These are phyloP conservation scores for Podarcis raffonei DNA, from an alignment of 2,113 vertebrate species.

Conservation along the genomic window DNA sequence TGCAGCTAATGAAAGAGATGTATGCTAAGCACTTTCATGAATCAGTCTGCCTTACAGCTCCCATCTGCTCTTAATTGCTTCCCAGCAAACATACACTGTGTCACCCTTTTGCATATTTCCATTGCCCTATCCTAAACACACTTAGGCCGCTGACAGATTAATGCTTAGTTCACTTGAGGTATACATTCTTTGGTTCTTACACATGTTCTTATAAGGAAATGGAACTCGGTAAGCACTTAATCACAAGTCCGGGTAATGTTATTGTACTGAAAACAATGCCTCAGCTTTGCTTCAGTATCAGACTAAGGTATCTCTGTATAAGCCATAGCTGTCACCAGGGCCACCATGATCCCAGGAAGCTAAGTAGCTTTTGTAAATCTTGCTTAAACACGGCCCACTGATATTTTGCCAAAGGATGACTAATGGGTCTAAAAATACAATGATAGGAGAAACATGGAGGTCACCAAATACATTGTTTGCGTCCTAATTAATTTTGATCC, in stretches of 20 bases:
- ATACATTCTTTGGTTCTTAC: slow-evolving; percentile 65
- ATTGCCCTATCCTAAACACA: slow-evolving; percentile 67
- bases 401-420: slow-evolving; percentile 27
- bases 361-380: slow-evolving; percentile 46
- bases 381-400: slow-evolving; percentile 52
- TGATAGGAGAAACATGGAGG: slow-evolving; percentile 31
- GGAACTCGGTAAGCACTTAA: slow-evolving; percentile 59
- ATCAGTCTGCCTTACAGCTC: slow-evolving; percentile 52
- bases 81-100: slow-evolving; percentile 65
- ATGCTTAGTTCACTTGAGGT: slow-evolving; percentile 64
- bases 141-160: slow-evolving; percentile 72
- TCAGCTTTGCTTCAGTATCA: slow-evolving; percentile 46
- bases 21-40: slow-evolving; percentile 34
- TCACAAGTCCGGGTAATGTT: slow-evolving; percentile 42
- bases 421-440: background rate
- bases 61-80: slow-evolving; percentile 65
- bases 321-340: slow-evolving; percentile 33
- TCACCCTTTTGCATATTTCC: slow-evolving; percentile 51
- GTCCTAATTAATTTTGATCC: slow-evolving; percentile 23
- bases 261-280: slow-evolving; percentile 42
- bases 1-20: slow-evolving; percentile 44
- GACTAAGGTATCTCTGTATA: slow-evolving; percentile 45
- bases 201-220: slow-evolving; percentile 76
- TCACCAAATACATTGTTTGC: slow-evolving; percentile 13
- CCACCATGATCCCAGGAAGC: slow-evolving; percentile 46